phyloP scores from a whole-genome alignment of 2,113 vertebrate genomes.

The Bos indicus region DNA sequence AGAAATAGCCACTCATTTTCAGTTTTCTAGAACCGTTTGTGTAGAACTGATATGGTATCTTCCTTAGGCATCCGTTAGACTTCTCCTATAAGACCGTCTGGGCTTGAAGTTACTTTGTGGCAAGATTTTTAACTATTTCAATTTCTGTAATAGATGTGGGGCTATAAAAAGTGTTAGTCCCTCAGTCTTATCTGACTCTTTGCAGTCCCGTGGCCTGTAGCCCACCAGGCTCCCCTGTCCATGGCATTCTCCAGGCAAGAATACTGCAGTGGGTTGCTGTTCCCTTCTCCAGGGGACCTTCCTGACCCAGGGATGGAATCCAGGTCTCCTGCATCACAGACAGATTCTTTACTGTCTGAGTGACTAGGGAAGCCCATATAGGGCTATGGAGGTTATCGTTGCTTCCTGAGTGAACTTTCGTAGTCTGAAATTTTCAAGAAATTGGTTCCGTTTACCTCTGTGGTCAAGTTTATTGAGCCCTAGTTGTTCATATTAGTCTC shows the following conservation, averaged over 20 bases:
- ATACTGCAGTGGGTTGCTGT: not conserved
- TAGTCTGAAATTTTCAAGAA: not conserved
- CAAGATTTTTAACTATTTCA: not conserved
- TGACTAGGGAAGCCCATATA: accelerated
- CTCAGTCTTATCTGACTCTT: not conserved
- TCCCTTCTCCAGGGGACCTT: not conserved
- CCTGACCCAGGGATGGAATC: not conserved
- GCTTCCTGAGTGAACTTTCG: not conserved
- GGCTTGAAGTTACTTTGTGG: not conserved
- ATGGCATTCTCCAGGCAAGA: not conserved
- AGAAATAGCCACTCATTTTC: not conserved
- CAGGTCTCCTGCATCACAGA: not conserved
- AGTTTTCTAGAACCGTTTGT: not conserved
- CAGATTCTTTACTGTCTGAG: not conserved
- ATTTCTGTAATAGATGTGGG: too few species aligned
- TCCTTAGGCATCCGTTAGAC: not conserved
- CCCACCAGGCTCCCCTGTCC: not conserved
- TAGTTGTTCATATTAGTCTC: not conserved
- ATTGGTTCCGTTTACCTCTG: not conserved
- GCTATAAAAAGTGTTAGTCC: not conserved
- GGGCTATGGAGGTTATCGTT: accelerated
- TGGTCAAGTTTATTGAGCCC: too few species aligned
- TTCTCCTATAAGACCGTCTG: not conserved
- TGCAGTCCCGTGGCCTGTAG: accelerated
- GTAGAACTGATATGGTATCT: not conserved